Evolutionary conservation across 2,888 invertebrate genomes (phyloP).

Genomic region (Melanophora roralis): DNA sequence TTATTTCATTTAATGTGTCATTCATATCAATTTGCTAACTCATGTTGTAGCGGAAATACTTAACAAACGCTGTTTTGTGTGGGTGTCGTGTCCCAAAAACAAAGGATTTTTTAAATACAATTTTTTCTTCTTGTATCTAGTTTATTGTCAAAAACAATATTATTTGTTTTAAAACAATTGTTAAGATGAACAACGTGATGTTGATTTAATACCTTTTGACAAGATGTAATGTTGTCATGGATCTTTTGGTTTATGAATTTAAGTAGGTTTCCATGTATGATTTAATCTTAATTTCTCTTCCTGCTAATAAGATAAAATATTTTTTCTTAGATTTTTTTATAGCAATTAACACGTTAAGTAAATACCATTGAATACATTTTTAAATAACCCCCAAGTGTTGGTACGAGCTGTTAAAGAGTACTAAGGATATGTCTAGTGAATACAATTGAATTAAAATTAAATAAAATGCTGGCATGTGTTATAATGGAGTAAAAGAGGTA

Average conservation of each 20-base stretch:
- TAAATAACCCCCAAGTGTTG: no score
- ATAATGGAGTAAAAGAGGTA: no score
- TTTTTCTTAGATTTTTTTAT: no score
- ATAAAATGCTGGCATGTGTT: no score
- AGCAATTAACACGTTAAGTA: no score
- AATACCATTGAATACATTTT: no score
- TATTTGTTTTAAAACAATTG: background rate
- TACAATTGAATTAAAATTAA: no score
- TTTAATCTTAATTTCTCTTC: no score
- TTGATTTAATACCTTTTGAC: background rate
- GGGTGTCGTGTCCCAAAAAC: slow-evolving; percentile 23
- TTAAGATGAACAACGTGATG: background rate
- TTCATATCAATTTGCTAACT: slow-evolving; percentile 22
- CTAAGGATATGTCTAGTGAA: no score
- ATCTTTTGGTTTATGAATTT: background rate
- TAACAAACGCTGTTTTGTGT: slow-evolving; percentile 1
- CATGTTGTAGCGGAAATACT: slow-evolving; percentile 21
- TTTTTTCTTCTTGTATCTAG: background rate
- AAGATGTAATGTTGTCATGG: background rate
- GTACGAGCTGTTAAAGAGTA: no score
- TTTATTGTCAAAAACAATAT: background rate
- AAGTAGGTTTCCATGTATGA: background rate
- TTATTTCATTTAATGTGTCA: background rate
- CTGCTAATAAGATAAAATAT: no score
- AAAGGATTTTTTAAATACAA: background rate